Evolutionary conservation across 2,888 invertebrate species (phyloP), one percentile per base, ranked within the genome.

Genomic region (Hipparchia semele): DNA sequence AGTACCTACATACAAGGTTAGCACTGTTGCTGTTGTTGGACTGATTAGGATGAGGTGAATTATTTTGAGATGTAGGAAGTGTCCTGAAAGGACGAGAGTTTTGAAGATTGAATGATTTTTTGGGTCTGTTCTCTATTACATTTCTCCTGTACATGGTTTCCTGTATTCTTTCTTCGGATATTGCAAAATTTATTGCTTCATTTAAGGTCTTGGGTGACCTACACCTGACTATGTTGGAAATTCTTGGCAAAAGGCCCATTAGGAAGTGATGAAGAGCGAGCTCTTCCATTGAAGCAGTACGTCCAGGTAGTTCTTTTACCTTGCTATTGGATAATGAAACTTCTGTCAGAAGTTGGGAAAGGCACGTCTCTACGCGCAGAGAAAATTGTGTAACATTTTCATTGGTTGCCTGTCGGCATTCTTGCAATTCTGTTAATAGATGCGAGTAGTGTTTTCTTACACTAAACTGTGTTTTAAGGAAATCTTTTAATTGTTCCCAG

Each of bases 231-330:
- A 79, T 60, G 23, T 58, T 76, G 0, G 76, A 79, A 3, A 78
- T 68, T 7, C 67, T 59, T 5, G 79, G 72, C 5, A 67, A 58
- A 5, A 79, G 53, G 2, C 77, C 77, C 54, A 76, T 67, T 4
- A 67, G 12, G 62, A 78, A 78, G 10, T 72, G 73, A 23, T 80
- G 76, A 0, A 81, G 73, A 9, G 79, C 80, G 33, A 81, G 45
- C 2, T 80, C 82, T 53, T 81, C 78, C 80, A 81, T 81, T 1
- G 80, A 79, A 4, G 80, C 80, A 0, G 75, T 76, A 0, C 80
- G 74, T 3, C 80, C 81, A 1, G 73, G 4, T 7, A 81, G n/a
- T 73, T 80, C 80, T 33, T 58, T 64, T 6, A 39, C 59, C 74
- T 79, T 75, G 4, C 61, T 51, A 53, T 73, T 71, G 0, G 78